phyloP scores from a whole-genome alignment of 1,140 invertebrate species.

The Mercenaria mercenaria region DNA sequence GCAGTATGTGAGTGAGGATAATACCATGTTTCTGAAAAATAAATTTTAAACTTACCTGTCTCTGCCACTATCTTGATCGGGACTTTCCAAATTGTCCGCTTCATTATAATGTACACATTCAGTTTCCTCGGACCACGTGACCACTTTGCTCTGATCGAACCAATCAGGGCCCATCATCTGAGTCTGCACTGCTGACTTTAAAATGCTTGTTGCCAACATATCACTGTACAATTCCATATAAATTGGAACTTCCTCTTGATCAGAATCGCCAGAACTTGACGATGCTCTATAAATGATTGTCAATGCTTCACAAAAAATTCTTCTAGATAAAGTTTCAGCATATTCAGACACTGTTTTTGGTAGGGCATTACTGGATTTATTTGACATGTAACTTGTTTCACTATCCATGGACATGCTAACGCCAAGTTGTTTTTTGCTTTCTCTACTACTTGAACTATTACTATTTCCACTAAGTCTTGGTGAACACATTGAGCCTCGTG shows the following conservation, averaged over 20 bases:
- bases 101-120: slow-evolving; percentile 56
- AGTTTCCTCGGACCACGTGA: slow-evolving; percentile 58
- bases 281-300: background rate
- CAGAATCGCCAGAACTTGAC: background rate
- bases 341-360: slow-evolving; percentile 9
- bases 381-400: slow-evolving; percentile 40
- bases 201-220: slow-evolving; percentile 32
- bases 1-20: too few species aligned
- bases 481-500: slow-evolving; percentile 49
- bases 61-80: background rate
- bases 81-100: background rate
- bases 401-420: slow-evolving; percentile 40
- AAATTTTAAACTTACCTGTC: slow-evolving; percentile 38
- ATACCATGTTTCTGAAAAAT: too few species aligned
- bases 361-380: slow-evolving; percentile 13
- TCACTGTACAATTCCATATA: slow-evolving; percentile 27
- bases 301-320: slow-evolving; percentile 53
- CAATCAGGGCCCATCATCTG: background rate
- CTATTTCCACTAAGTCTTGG: slow-evolving; percentile 32
- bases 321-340: slow-evolving; percentile 29
- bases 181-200: slow-evolving; percentile 2
- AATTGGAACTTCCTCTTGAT: background rate
- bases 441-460: slow-evolving; percentile 33
- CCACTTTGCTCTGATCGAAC: slow-evolving; percentile 45
- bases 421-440: slow-evolving; percentile 26